Evolutionary conservation across 2,888 invertebrate species (phyloP), one percentile per base, ranked within the genome.

Genomic region (Andrena hattorfiana): DNA sequence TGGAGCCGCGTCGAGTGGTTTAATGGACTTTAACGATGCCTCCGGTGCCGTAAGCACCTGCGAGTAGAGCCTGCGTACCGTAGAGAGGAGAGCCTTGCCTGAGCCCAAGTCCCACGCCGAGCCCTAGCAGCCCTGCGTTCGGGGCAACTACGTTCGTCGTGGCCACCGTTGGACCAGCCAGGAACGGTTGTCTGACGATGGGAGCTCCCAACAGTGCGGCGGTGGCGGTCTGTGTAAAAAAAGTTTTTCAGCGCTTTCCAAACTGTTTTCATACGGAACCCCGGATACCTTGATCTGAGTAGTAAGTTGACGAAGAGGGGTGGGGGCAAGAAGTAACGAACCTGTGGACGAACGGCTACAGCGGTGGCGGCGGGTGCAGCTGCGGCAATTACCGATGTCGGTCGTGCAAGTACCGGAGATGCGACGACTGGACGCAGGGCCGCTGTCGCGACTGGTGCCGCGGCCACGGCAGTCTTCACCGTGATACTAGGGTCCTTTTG

Each of bases 401-500:
- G 85, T 30, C 81, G 64, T 28, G 70, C 63, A 30, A 83, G 13
- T 8, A 74, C 20, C 2, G 71, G 71, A 20, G 72, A 77, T 3
- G 81, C 35, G 75, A 67, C 60, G 13, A 83, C 86, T 4, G 81
- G 81, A 7, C 66, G 84, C 42, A 59, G 84, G 23, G 69, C 80
- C 42, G 85, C 76, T 49, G 74, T 72, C 30, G 81, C 63, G 20
- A 68, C 63, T 23, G 71, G 62, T 16, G 79, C 72, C 6, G 82
- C 73, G 28, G 78, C 76, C 3, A 78, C 63, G 63, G 83, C 74
- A 68, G 88, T 81, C 67, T 87, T 89, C 4, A 91, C 87, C 49
- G 89, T 91, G 77, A 92, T 78, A 51, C 89, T 87, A 0, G 92
- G 92, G 35, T 92, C 90, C 70, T 90, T 91, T 13, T 92, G 92